Percentiles rank a stretch among this genome's conserved stretches.
phyloP scores from a whole-genome alignment of 2,113 vertebrate genomes.

The Sciurus niger region DNA sequence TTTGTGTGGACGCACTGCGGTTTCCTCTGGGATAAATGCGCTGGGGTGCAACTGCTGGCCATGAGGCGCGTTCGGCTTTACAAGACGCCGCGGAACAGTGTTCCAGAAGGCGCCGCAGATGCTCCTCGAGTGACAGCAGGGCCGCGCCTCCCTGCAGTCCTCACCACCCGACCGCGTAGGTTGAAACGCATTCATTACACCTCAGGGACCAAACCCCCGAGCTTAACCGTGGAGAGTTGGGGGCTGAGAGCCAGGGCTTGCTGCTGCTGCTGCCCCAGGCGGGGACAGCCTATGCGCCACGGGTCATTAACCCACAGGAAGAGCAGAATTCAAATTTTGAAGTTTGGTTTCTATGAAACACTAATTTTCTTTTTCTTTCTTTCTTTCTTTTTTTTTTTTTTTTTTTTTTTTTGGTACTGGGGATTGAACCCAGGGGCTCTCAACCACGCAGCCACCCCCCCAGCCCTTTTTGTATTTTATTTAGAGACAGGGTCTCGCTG shows the following conservation, averaged over 20 bases:
- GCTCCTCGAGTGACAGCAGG: not conserved
- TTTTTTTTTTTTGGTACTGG: too few species aligned
- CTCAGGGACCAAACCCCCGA: not conserved
- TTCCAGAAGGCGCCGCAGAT: not conserved
- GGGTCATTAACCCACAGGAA: not conserved
- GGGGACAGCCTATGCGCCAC: too few species aligned
- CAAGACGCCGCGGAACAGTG: not conserved
- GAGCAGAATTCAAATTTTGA: not conserved
- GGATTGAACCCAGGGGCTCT: too few species aligned
- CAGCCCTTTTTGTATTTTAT: too few species aligned
- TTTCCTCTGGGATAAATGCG: slow-evolving; percentile 7
- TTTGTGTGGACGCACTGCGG: not conserved
- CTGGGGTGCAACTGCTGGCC: too few species aligned
- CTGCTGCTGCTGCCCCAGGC: too few species aligned
- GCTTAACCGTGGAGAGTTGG: too few species aligned
- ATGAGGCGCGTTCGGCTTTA: not conserved
- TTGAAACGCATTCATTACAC: not conserved
- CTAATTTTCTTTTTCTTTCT: too few species aligned
- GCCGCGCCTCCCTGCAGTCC: not conserved
- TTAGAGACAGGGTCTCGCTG: too few species aligned
- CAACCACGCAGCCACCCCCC: too few species aligned
- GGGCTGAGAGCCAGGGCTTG: too few species aligned
- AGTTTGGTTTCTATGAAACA: not conserved
- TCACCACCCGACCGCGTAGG: not conserved
- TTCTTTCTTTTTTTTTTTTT: too few species aligned